These are phyloP conservation scores for Andrena hattorfiana DNA, from an alignment of 2,888 invertebrate genomes.

Conservation along the genomic window DNA sequence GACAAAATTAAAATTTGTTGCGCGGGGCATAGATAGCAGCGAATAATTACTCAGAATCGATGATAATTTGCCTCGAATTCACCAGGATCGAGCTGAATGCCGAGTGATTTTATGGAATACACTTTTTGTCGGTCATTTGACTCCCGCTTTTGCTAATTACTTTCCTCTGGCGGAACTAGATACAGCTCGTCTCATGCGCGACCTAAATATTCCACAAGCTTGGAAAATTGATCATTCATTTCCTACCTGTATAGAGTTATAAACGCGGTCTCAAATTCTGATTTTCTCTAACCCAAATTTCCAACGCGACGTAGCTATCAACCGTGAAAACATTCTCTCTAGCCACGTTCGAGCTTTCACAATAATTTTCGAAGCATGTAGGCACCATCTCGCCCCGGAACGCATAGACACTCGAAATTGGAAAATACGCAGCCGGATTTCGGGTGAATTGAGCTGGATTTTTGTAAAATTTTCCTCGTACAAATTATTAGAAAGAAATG, in stretches of 20 bases:
- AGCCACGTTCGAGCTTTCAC: not conserved
- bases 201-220: conserved; percentile 32
- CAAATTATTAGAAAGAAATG: not conserved
- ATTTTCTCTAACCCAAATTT: conserved; percentile 13
- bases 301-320: not conserved
- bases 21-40: not conserved
- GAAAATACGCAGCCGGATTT: too few relatives aligned
- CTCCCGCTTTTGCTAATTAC: conserved; percentile 16
- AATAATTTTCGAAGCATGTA: not conserved
- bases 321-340: not conserved
- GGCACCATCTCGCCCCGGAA: not conserved
- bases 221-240: conserved; percentile 36
- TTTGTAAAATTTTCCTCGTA: not conserved
- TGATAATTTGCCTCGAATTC: conserved; percentile 10
- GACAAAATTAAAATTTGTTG: conserved; percentile 2
- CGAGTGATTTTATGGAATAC: not conserved
- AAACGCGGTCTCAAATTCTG: conserved; percentile 12
- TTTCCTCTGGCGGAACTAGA: conserved; percentile 1
- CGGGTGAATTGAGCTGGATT: too few relatives aligned
- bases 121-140: not conserved
- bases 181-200: conserved; percentile 5
- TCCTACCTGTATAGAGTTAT: not conserved
- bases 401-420: not conserved
- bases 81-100: not conserved
- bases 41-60: conserved; percentile 9